A percentile compares a stretch with the other conserved stretches of the same genome.
These are phyloP conservation scores for Drosophila bifasciata DNA, from an alignment of 1,140 invertebrate genomes.

Conservation along the genomic window DNA sequence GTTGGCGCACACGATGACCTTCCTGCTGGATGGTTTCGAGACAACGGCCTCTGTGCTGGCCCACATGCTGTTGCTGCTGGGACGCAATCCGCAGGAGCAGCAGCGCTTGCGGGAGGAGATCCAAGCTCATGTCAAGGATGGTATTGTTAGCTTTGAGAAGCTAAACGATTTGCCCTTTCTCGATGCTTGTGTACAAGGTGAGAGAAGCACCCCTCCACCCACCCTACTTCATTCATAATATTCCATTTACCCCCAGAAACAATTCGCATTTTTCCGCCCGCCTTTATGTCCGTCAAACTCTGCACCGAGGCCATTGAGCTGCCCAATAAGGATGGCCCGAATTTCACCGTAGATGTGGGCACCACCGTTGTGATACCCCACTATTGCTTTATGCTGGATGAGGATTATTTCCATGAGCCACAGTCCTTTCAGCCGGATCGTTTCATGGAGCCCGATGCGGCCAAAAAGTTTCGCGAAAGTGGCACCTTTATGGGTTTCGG, in stretches of 20 bases:
- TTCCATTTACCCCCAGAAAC: constrained; percentile 42
- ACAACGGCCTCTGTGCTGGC: constrained; percentile 65
- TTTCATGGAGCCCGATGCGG: constrained; percentile 64
- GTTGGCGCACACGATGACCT: constrained; percentile 62
- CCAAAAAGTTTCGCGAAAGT: constrained; percentile 58
- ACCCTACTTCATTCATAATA: background rate
- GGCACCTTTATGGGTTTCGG: constrained; percentile 63
- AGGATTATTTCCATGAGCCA: constrained; percentile 88
- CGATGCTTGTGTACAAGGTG: constrained; percentile 73
- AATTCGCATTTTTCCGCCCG: constrained; percentile 56
- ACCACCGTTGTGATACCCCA: constrained; percentile 85
- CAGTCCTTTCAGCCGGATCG: constrained; percentile 90
- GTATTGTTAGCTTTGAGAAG: constrained; percentile 56
- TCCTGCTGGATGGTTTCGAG: constrained; percentile 76
- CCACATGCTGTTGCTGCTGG: constrained; percentile 54
- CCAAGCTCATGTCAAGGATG: constrained; percentile 42
- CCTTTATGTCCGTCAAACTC: constrained; percentile 33
- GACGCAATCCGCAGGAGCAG: constrained; percentile 42
- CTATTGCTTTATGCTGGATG: constrained; percentile 86
- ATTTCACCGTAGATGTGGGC: constrained; percentile 79
- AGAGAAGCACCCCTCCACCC: background rate
- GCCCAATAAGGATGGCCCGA: constrained; percentile 56
- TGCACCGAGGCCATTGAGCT: constrained; percentile 66
- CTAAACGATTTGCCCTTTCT: constrained; percentile 64
- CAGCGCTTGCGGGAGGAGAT: constrained; percentile 78